Percentiles rank a stretch among this genome's conserved stretches.
Evolutionary conservation across 2,113 vertebrate species (phyloP).

Genomic region (Pyxicephalus adspersus): DNA sequence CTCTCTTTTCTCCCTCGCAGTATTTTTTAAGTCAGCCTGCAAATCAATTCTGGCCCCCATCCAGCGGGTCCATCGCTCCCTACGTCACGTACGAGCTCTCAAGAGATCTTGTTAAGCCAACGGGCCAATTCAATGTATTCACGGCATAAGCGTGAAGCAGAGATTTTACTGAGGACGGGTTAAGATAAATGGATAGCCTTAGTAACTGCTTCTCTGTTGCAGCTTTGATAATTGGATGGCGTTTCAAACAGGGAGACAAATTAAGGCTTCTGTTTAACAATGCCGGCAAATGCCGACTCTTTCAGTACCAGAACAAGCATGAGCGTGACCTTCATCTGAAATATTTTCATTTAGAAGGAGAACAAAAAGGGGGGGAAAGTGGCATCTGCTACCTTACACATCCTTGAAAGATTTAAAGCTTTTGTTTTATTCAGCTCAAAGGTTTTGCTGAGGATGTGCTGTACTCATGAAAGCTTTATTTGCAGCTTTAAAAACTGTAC

Average conservation of each 20-base stretch:
- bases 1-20: not conserved
- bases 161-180: constrained; percentile 58
- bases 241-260: constrained; percentile 64
- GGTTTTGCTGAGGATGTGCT: no score
- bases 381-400: no score
- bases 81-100: constrained; percentile 62
- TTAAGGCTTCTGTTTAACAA: constrained; percentile 58
- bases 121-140: constrained; percentile 63
- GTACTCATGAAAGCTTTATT: no score
- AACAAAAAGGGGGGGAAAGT: no score
- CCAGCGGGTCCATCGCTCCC: constrained; percentile 11
- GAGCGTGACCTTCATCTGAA: not conserved
- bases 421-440: no score
- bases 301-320: not conserved
- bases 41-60: constrained; percentile 45
- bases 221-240: constrained; percentile 67
- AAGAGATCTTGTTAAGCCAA: constrained; percentile 74
- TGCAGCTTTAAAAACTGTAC: no score
- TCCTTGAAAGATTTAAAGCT: no score
- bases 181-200: constrained; percentile 63
- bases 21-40: constrained; percentile 30
- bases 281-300: not conserved
- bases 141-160: constrained; percentile 58
- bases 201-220: constrained; percentile 60
- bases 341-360: not conserved